Base-by-base conservation (phyloP, 2,797 vertebrate genomes). In the Smutsia temminckii region DNA sequence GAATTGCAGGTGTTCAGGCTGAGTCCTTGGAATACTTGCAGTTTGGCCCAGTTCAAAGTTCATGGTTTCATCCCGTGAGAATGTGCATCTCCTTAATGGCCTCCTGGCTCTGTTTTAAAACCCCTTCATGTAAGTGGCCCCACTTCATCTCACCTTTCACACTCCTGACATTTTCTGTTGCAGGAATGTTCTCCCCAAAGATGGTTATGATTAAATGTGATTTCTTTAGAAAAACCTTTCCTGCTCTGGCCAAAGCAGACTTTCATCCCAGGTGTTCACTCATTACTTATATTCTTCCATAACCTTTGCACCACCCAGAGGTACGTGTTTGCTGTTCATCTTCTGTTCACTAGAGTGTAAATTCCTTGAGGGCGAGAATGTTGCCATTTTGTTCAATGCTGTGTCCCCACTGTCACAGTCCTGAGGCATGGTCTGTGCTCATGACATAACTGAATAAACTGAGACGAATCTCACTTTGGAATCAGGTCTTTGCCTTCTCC, bases 351-450 rank as follows among this genome's bases (percentile, higher is more conserved):
- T 7, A 0, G 14, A 9, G 4, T 4, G 12, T 4, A 23, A 16
- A 55, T 20, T 16, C 32, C 57, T 27, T 0, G 4, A n/a, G 23
- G 79, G 29, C 46, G 18, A n/a, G 63, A 32, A 27, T 0, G 0
- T 12, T 2, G 5, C 49, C 37, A 4, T 17, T 23, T 10, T 17
- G 16, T 11, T 51, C 37, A 29, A 0, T 14, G 27, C 4, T 1
- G 6, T 14, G 2, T 23, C 23, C 61, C 17, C 1, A 0, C 2
- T 6, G 61, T 12, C 37, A 29, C 40, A 29, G 16, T 1, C 16
- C 42, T 25, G 29, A 34, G 1, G 2, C 3, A 0, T 5, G 7
- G 29, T 10, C 0, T 40, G n/a, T 6, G 11, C 42, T 61, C 77
- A 8, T 51, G 49, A 46, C 21, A 13, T 17, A 18, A 23, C 12